Conservation (phyloP, 2,113 vertebrate genomes). For the Gobiocypris rarus region DNA sequence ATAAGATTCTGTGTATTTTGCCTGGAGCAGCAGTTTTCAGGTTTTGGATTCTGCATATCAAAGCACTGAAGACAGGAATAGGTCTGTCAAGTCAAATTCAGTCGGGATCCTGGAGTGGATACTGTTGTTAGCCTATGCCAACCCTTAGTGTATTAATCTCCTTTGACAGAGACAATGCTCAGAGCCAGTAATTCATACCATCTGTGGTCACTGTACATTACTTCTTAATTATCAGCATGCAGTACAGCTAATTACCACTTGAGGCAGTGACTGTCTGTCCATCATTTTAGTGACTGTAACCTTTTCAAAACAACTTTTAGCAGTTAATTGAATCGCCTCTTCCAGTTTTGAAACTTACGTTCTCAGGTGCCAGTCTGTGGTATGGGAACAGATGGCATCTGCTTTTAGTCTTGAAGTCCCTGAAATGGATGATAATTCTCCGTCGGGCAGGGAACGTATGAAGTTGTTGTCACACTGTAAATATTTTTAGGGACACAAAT, state of each 20-base stretch:
- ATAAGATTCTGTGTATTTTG: slow-evolving; percentile 46
- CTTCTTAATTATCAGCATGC: slow-evolving; percentile 35
- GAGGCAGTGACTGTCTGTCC: background rate
- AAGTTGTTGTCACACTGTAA: slow-evolving; percentile 63
- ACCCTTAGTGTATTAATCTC: slow-evolving; percentile 23
- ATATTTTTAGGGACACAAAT: slow-evolving; percentile 62
- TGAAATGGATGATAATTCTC: slow-evolving; percentile 42
- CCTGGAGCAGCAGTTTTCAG: slow-evolving; percentile 52
- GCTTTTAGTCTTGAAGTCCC: slow-evolving; percentile 34
- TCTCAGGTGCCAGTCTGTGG: slow-evolving; percentile 14
- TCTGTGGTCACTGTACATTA: slow-evolving; percentile 18
- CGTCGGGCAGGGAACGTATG: slow-evolving; percentile 58
- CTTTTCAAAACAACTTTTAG: slow-evolving; percentile 16
- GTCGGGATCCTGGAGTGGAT: slow-evolving; percentile 45
- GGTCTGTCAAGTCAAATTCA: slow-evolving; percentile 44
- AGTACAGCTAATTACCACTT: slow-evolving; percentile 21
- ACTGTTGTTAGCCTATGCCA: slow-evolving; percentile 41
- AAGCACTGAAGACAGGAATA: slow-evolving; percentile 43
- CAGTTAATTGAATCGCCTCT: background rate
- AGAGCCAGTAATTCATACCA: slow-evolving; percentile 26
- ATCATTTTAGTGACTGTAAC: background rate
- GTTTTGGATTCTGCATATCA: slow-evolving; percentile 46
- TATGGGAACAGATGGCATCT: slow-evolving; percentile 42
- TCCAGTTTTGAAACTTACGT: slow-evolving; percentile 1
- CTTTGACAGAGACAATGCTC: slow-evolving; percentile 32